A percentile compares a stretch with the other conserved stretches of the same genome.
phyloP scores from a whole-genome alignment of 2,888 invertebrate genomes.

The Hybos culiciformis region DNA sequence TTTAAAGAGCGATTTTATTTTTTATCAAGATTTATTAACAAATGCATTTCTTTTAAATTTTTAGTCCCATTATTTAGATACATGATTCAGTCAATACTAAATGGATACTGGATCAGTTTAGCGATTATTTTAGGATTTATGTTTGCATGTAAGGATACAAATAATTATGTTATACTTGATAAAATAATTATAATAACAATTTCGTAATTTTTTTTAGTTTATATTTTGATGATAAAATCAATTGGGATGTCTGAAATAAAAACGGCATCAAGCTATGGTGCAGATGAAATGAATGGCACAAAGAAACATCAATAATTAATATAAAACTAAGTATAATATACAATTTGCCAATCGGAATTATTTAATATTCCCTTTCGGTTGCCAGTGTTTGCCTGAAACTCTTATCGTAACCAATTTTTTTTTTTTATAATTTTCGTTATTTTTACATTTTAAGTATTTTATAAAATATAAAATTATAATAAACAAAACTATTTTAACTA shows the following conservation, averaged over 20 bases:
- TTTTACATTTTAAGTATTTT: too few relatives aligned
- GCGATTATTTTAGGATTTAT: constrained; percentile 40
- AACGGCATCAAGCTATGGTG: constrained; percentile 70
- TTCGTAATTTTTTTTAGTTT: constrained; percentile 46
- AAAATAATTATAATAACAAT: not conserved
- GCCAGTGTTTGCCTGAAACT: too few relatives aligned
- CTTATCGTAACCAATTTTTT: too few relatives aligned
- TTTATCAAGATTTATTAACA: too few relatives aligned
- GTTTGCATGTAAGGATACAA: constrained; percentile 55
- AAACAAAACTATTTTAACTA: too few relatives aligned
- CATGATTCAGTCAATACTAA: constrained; percentile 22
- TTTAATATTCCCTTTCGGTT: too few relatives aligned
- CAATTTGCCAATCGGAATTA: too few relatives aligned
- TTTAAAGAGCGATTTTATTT: too few relatives aligned
- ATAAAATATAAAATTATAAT: too few relatives aligned
- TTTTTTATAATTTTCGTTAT: too few relatives aligned
- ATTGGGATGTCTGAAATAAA: constrained; percentile 76
- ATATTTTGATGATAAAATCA: constrained; percentile 59
- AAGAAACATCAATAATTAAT: not conserved
- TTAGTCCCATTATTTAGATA: constrained; percentile 22
- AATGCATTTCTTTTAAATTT: not conserved
- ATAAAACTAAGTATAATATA: not conserved
- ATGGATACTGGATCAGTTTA: constrained; percentile 39
- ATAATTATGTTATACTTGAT: not conserved
- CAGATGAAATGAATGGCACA: constrained; percentile 17